These are phyloP conservation scores for Griposia aprilina DNA, from an alignment of 2,888 invertebrate species.

Conservation along the genomic window DNA sequence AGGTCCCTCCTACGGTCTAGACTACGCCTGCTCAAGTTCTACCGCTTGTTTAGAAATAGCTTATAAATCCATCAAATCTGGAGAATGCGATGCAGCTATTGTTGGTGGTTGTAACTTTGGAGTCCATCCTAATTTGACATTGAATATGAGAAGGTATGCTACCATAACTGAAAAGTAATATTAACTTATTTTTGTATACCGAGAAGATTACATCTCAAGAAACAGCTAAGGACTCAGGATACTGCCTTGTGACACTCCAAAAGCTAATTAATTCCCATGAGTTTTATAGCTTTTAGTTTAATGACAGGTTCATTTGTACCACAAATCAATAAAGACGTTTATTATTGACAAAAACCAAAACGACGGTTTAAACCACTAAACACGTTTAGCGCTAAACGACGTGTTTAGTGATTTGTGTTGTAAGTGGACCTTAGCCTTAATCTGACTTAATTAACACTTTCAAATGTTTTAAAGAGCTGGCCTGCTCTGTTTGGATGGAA, in stretches of 20 bases:
- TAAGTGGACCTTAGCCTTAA: background rate
- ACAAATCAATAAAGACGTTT: background rate
- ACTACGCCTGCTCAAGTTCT: constrained; percentile 76
- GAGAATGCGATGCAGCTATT: constrained; percentile 88
- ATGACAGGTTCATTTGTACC: background rate
- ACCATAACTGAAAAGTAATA: background rate
- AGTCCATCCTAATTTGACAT: constrained; percentile 83
- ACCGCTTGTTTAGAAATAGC: constrained; percentile 78
- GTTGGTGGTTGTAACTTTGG: constrained; percentile 91
- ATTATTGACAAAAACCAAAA: background rate
- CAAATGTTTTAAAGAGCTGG: constrained; percentile 60
- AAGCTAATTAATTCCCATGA: background rate
- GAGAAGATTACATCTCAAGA: background rate
- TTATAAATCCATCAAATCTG: constrained; percentile 73
- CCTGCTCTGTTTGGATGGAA: constrained; percentile 91
- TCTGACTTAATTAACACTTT: background rate
- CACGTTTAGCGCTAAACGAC: background rate
- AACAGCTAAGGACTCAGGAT: background rate
- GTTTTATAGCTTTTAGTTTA: background rate
- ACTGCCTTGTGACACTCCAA: background rate
- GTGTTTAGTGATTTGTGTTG: background rate
- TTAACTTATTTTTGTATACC: background rate
- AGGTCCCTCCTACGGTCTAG: constrained; percentile 79
- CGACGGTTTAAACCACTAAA: no score
- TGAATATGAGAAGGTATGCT: constrained; percentile 74